These are phyloP conservation scores for Axea sp. DNA, from an alignment of 2,888 invertebrate genomes.

Conservation along the genomic window DNA sequence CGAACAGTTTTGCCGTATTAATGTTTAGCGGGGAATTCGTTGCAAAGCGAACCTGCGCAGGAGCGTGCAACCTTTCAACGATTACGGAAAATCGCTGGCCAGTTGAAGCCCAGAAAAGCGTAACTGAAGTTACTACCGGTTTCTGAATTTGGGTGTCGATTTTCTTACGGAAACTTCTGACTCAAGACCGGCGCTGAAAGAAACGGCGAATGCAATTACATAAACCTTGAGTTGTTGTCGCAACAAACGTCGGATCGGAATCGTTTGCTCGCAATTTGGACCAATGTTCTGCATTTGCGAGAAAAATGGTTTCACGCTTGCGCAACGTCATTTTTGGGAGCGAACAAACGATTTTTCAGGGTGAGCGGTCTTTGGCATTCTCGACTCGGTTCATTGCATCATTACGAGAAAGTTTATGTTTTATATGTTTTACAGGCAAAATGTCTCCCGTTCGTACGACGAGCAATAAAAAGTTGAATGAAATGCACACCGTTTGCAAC, in stretches of 20 bases:
- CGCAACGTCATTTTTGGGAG: conserved; percentile 8
- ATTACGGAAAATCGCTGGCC: conserved; percentile 19
- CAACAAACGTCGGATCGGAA: conserved; percentile 9
- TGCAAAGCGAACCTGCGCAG: no score
- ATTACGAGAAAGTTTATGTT: conserved; percentile 52
- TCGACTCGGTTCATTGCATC: conserved; percentile 39
- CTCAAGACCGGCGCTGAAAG: conserved; percentile 23
- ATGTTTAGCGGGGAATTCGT: no score
- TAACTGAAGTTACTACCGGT: conserved; percentile 32
- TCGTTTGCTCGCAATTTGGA: conserved; percentile 7
- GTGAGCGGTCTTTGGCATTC: conserved; percentile 35
- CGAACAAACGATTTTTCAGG: conserved; percentile 26
- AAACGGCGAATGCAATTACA: conserved; percentile 28
- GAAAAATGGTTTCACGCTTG: conserved; percentile 16
- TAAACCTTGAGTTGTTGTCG: conserved; percentile 22
- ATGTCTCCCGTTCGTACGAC: conserved; percentile 12
- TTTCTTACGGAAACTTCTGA: conserved; percentile 38
- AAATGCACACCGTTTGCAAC: conserved; percentile 24
- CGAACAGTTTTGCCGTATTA: no score
- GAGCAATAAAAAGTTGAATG: conserved; percentile 17
- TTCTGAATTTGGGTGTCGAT: conserved; percentile 46
- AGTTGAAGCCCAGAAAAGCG: conserved; percentile 32
- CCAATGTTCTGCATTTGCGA: neutral
- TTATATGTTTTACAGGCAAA: conserved; percentile 39
- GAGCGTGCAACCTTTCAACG: no score